Percentiles rank a stretch among this genome's conserved stretches.
phyloP scores from a whole-genome alignment of 2,113 vertebrate species.

The Pluvialis apricaria region DNA sequence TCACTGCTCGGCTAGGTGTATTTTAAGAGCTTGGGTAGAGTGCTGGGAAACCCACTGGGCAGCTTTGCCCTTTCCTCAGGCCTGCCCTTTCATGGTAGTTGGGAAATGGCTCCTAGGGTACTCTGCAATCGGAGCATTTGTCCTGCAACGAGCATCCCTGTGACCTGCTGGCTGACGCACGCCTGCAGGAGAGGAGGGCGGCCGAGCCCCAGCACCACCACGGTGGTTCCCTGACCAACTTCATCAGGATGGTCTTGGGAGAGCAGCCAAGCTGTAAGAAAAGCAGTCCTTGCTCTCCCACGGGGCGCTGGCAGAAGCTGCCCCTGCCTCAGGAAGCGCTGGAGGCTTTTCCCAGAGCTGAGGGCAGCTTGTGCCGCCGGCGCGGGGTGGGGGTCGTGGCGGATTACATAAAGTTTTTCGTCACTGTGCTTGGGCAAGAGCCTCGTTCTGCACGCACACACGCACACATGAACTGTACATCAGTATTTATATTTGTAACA shows the following conservation, averaged over 20 bases:
- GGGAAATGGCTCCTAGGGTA: not conserved
- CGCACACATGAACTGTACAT: fast-evolving
- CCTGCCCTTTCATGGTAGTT: not conserved
- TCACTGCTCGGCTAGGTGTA: not conserved
- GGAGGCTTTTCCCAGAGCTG: not conserved
- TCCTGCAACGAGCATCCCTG: too few relatives aligned
- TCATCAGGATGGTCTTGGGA: not conserved
- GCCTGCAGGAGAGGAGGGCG: fast-evolving
- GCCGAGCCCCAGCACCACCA: not conserved
- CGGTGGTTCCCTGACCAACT: fast-evolving
- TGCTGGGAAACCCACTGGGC: not conserved
- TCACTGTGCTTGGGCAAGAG: not conserved
- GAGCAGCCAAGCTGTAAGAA: not conserved
- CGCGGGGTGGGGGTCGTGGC: fast-evolving
- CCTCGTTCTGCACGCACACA: fast-evolving
- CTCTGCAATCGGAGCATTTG: not conserved
- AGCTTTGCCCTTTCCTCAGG: not conserved
- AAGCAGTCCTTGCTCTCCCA: not conserved
- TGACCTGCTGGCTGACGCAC: not conserved
- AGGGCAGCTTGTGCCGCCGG: not conserved
- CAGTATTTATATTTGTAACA: too few relatives aligned
- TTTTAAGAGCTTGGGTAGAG: not conserved
- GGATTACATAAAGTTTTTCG: fast-evolving
- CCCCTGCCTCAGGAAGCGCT: not conserved
- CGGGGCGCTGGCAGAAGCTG: not conserved